A percentile compares a stretch with the other conserved stretches of the same genome.
These are phyloP conservation scores for Drosophila navojoa DNA, from an alignment of 1,140 invertebrate genomes.

Conservation along the genomic window DNA sequence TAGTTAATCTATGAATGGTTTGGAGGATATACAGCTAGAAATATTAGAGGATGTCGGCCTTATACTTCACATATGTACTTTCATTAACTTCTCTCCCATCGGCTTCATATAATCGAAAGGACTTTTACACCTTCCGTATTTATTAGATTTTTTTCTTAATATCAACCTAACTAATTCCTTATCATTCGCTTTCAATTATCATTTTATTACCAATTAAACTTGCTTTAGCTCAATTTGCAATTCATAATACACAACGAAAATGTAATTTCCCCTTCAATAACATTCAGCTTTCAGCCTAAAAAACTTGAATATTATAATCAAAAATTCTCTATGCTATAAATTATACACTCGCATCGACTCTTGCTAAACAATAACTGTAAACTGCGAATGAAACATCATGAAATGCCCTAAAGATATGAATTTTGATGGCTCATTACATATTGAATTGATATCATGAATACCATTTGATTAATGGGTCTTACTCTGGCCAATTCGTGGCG, in stretches of 20 bases:
- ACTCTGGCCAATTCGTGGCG: background rate
- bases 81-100: no score
- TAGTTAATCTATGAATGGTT: background rate
- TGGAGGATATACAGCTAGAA: background rate
- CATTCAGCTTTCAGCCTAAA: background rate
- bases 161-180: no score
- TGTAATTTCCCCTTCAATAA: no score
- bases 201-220: no score
- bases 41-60: no score
- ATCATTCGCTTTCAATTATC: no score
- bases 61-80: no score
- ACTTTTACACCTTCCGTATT: no score
- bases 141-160: no score
- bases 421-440: conserved; percentile 22
- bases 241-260: no score
- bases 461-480: conserved; percentile 57
- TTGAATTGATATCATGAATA: conserved; percentile 21
- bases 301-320: background rate
- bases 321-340: conserved; percentile 1
- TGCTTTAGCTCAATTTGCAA: no score
- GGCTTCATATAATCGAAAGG: no score
- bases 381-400: conserved; percentile 18
- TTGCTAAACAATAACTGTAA: background rate
- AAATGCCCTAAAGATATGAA: conserved; percentile 10
- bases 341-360: background rate